Evolutionary conservation across 2,113 vertebrate genomes (phyloP).

Genomic region (Leucopternis melanops): DNA sequence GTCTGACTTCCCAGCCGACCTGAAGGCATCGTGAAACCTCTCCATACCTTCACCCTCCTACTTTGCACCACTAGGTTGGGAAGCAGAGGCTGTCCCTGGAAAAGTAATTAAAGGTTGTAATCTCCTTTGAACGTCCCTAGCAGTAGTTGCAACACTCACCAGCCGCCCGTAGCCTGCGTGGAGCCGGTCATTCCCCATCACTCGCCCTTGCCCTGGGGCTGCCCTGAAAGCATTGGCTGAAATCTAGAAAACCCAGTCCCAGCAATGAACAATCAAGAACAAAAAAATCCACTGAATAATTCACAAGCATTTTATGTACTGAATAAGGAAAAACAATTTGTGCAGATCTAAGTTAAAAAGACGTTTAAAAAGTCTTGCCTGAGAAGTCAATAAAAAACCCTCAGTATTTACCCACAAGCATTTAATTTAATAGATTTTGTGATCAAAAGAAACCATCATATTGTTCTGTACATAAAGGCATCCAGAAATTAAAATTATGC

Average conservation of each 20-base stretch:
- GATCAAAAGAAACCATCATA: background rate
- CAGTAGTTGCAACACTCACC: background rate
- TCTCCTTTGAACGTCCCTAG: background rate
- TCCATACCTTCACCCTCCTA: accelerated
- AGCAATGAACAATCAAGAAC: background rate
- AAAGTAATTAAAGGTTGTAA: background rate
- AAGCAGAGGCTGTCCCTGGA: background rate
- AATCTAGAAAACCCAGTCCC: background rate
- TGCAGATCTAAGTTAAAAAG: background rate
- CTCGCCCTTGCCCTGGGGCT: accelerated
- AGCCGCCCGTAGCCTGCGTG: accelerated
- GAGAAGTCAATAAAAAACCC: background rate
- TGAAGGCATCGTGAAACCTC: background rate
- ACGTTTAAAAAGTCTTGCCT: background rate
- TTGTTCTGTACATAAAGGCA: background rate
- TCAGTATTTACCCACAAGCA: background rate
- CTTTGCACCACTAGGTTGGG: background rate
- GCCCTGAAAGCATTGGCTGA: background rate
- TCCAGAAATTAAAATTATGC: background rate
- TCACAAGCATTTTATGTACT: background rate
- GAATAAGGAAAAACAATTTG: background rate
- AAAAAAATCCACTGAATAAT: background rate
- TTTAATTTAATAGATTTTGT: background rate
- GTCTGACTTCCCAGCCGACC: background rate
- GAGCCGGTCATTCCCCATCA: background rate